Evolutionary conservation across 2,113 vertebrate species (phyloP), one percentile per base, ranked within the genome.

Genomic region (Pluvialis apricaria): DNA sequence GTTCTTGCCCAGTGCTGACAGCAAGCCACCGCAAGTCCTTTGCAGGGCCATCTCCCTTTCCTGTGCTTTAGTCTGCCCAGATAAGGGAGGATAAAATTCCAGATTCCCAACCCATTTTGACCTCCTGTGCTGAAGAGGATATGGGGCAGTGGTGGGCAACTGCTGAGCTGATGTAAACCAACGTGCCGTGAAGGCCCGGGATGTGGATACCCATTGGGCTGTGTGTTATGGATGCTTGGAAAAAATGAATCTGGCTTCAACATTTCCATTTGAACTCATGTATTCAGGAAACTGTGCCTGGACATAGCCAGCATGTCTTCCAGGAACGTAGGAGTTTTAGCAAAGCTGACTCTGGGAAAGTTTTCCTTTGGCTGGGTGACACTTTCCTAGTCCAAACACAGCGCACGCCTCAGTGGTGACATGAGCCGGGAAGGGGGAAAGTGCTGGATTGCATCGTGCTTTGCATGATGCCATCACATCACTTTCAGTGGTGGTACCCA

Each of bases 401-500:
- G 25, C 40, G 29, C 36, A 65, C 1, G 15, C 28, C 3, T 7
- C 36, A 5, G 36, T 4, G 28, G 55, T 44, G 86, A n/a, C 55
- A 11, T 2, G 28, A 82, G 6, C 25, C 36, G 34, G 83, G 57
- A 29, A 31, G 28, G 2, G 40, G 32, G 18, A 54, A 19, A 3
- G 15, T n/a, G 14, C n/a, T 68, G 90, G 57, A 0, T 24, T 29
- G 5, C 24, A n/a, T 31, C 40, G 69, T 70, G 73, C 60, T 54
- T 65, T 47, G 51, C 14, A 1, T 3, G 11, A 3, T n/a, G 58
- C 40, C 45, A 62, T 22, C 0, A 0, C 38, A 3, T n/a, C 28
- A 0, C 34, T 45, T 3, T 1, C n/a, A 60, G 58, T 16, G 36
- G 49, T 9, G 5, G 24, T 31, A 68, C 26, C 26, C 58, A 2